These are phyloP conservation scores for Caenorhabditis sp. DNA, from an alignment of 2,888 invertebrate genomes.

Conservation along the genomic window DNA sequence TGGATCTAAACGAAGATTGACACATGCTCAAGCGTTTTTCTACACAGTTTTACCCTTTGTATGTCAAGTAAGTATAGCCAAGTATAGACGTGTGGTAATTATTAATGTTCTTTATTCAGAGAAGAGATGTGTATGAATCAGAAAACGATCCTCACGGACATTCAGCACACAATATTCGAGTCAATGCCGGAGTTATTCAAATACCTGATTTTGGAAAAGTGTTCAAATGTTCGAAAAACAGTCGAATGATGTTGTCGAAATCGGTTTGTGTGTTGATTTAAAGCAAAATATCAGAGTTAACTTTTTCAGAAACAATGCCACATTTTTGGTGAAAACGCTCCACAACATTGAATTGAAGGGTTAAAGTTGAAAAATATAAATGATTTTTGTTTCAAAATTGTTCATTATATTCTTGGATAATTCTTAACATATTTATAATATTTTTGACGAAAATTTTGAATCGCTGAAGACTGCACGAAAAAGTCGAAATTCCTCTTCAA, in stretches of 20 bases:
- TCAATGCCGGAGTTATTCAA: not conserved
- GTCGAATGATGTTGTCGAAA: not conserved
- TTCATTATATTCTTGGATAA: no score
- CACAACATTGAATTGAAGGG: no score
- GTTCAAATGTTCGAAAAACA: not conserved
- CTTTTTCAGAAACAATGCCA: no score
- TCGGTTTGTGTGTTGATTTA: no score
- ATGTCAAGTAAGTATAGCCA: not conserved
- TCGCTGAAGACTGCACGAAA: conserved; percentile 39
- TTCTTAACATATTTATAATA: conserved; percentile 25
- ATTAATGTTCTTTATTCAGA: not conserved
- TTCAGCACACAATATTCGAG: not conserved
- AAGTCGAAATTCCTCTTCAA: conserved; percentile 44
- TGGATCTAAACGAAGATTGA: not conserved
- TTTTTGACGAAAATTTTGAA: conserved; percentile 43
- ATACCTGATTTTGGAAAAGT: not conserved
- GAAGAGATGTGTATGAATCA: not conserved
- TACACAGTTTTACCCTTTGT: not conserved
- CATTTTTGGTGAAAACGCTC: no score
- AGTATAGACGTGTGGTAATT: no score
- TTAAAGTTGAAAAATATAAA: no score
- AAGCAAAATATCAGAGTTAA: no score
- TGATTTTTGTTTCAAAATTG: no score
- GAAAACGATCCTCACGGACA: not conserved
- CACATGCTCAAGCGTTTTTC: not conserved